Percentiles rank a stretch among this genome's conserved stretches.
Evolutionary conservation across 1,140 invertebrate species (phyloP).

Genomic region (Dendrolimus kikuchii): DNA sequence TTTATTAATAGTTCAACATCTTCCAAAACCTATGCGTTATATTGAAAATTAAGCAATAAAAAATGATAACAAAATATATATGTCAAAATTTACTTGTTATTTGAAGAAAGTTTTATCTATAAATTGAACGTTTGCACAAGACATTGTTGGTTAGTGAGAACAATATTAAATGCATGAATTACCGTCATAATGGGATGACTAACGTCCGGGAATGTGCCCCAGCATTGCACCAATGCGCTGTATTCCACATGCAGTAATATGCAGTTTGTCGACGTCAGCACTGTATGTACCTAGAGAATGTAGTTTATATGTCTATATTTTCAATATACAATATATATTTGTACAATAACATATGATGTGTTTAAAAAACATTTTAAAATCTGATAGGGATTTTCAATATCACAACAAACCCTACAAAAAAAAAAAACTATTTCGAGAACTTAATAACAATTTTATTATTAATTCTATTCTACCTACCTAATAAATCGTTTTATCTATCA

Average conservation of each 20-base stretch:
- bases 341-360: too few relatives aligned
- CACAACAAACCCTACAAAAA: too few relatives aligned
- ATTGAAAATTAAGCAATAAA: slow-evolving; percentile 2
- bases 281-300: slow-evolving; percentile 45
- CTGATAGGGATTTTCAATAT: too few relatives aligned
- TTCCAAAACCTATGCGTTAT: slow-evolving; percentile 28
- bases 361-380: too few relatives aligned
- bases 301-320: neutral
- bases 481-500: too few relatives aligned
- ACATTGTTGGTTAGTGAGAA: slow-evolving; percentile 6
- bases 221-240: slow-evolving; percentile 48
- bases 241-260: slow-evolving; percentile 57
- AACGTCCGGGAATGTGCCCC: slow-evolving; percentile 56
- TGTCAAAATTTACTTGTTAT: neutral
- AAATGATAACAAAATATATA: neutral
- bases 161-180: slow-evolving; percentile 43
- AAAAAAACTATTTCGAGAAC: too few relatives aligned
- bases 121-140: slow-evolving; percentile 1
- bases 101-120: neutral
- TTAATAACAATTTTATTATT: too few relatives aligned
- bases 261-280: slow-evolving; percentile 57
- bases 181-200: slow-evolving; percentile 48
- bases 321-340: too few relatives aligned
- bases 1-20: slow-evolving; percentile 26
- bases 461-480: too few relatives aligned